phyloP scores from a whole-genome alignment of 2,797 vertebrate genomes.

The Lithobates pipiens region DNA sequence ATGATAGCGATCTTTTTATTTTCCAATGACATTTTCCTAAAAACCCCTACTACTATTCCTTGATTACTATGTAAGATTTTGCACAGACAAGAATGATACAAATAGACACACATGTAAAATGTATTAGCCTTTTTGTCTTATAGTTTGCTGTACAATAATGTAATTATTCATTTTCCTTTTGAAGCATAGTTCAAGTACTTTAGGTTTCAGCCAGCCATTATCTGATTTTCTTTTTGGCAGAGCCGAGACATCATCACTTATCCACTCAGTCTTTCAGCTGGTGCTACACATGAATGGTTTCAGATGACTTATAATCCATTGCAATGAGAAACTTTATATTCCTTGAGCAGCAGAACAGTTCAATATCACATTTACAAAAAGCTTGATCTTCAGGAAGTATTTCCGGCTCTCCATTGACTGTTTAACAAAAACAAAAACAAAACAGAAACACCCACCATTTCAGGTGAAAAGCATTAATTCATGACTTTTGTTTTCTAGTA shows the following conservation, averaged over 20 bases:
- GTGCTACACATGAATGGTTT: slow-evolving; percentile 50
- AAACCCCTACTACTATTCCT: background rate
- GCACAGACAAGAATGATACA: background rate
- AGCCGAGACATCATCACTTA: slow-evolving; percentile 36
- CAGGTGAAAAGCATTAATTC: background rate
- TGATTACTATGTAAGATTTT: background rate
- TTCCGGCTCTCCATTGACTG: slow-evolving; percentile 21
- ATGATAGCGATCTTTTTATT: background rate
- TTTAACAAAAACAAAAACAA: background rate
- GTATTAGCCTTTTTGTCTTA: background rate
- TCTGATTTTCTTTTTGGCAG: slow-evolving; percentile 51
- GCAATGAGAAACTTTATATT: slow-evolving; percentile 42
- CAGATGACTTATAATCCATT: slow-evolving; percentile 44
- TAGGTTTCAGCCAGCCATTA: slow-evolving; percentile 25
- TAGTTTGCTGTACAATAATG: background rate
- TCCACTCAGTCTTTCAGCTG: slow-evolving; percentile 36
- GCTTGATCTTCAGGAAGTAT: slow-evolving; percentile 21
- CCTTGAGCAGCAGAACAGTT: slow-evolving; percentile 20
- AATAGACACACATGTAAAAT: background rate
- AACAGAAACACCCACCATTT: background rate
- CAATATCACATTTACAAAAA: slow-evolving; percentile 48
- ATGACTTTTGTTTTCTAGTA: background rate
- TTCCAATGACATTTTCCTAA: background rate
- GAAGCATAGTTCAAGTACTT: slow-evolving; percentile 6
- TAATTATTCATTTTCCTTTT: slow-evolving; percentile 32